These are phyloP conservation scores for Oligia fasciuncula DNA, from an alignment of 2,888 invertebrate genomes.

Conservation along the genomic window DNA sequence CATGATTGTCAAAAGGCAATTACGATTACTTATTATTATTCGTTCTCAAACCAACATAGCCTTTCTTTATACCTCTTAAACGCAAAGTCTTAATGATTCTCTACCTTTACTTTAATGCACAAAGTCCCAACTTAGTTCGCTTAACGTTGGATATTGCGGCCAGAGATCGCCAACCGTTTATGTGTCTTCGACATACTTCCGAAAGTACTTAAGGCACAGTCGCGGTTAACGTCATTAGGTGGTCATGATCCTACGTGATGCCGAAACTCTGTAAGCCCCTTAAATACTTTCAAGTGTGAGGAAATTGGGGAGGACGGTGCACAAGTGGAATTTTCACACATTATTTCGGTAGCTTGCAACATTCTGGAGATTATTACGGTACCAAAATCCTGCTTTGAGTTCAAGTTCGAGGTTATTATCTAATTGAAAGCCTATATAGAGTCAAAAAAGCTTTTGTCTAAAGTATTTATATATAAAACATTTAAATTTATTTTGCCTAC, in stretches of 20 bases:
- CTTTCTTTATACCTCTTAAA: slow-evolving; percentile 12
- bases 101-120: slow-evolving; percentile 42
- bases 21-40: neutral
- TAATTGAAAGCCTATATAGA: neutral
- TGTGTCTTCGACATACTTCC: slow-evolving; percentile 59
- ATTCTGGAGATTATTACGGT: neutral
- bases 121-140: slow-evolving; percentile 51
- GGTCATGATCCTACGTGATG: slow-evolving; percentile 48
- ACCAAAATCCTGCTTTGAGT: neutral
- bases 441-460: neutral
- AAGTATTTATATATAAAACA: neutral
- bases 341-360: slow-evolving; percentile 7
- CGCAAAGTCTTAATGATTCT: slow-evolving; percentile 33
- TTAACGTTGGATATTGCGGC: slow-evolving; percentile 51
- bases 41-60: neutral
- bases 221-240: slow-evolving; percentile 58
- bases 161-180: slow-evolving; percentile 58
- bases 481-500: neutral
- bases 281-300: slow-evolving; percentile 51
- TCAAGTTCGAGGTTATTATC: neutral
- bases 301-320: slow-evolving; percentile 27
- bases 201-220: slow-evolving; percentile 52
- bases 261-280: slow-evolving; percentile 54
- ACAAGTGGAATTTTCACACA: slow-evolving; percentile 24
- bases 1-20: neutral